Percentiles rank a stretch among this genome's conserved stretches.
Evolutionary conservation across 2,888 invertebrate genomes (phyloP).

Genomic region (Orthosia cruda): DNA sequence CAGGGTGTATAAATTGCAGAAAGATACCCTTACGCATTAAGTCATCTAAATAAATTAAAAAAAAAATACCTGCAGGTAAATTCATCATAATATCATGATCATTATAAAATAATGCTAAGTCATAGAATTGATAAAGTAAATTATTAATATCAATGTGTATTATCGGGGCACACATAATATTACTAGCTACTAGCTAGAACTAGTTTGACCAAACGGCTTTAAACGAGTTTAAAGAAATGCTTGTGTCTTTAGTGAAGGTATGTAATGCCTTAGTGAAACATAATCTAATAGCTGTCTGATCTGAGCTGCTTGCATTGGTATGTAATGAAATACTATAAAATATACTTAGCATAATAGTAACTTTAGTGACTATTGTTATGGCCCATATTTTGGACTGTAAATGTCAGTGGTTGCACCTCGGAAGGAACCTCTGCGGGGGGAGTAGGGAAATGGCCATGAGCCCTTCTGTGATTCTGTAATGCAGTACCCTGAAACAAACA

Average conservation of each 20-base stretch:
- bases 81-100: slow-evolving; percentile 2
- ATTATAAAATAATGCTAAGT: neutral
- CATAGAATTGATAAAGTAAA: neutral
- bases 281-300: slow-evolving; percentile 2
- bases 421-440: slow-evolving; percentile 62
- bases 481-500: slow-evolving; percentile 88
- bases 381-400: slow-evolving; percentile 68
- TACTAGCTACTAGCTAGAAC: no score
- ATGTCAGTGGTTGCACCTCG: slow-evolving; percentile 66
- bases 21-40: neutral
- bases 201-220: neutral
- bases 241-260: neutral
- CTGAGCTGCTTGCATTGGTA: slow-evolving; percentile 28
- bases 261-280: neutral
- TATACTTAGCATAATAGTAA: slow-evolving; percentile 9
- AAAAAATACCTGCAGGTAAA: slow-evolving; percentile 2
- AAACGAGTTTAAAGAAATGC: neutral
- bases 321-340: slow-evolving; percentile 28
- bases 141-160: neutral
- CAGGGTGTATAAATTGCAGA: neutral
- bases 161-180: neutral
- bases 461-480: slow-evolving; percentile 92
- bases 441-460: slow-evolving; percentile 91
- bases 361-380: slow-evolving; percentile 54
- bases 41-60: neutral